phyloP scores from a whole-genome alignment of 2,113 vertebrate species.

The Vulpes ferrilata region DNA sequence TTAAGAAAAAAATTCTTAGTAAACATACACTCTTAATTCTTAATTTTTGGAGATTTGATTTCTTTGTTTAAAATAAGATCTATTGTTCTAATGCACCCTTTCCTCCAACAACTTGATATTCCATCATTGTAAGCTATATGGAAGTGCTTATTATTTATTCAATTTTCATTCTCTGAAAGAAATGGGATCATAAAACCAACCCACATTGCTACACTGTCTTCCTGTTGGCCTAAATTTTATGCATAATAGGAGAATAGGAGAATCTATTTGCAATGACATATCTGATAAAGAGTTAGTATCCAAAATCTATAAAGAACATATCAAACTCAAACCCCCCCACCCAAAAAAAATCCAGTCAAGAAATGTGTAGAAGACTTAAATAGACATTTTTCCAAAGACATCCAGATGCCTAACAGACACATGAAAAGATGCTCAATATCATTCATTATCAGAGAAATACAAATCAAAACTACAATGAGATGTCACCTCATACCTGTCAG shows the following conservation, averaged over 20 bases:
- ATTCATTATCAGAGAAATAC: not conserved
- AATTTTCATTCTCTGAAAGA: not conserved
- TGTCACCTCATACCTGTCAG: not conserved
- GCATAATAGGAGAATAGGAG: not conserved
- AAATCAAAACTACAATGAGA: not conserved
- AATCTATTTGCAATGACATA: not conserved
- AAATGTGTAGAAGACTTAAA: not conserved
- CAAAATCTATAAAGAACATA: not conserved
- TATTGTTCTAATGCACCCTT: not conserved
- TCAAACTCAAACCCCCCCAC: not conserved
- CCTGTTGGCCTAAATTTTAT: not conserved
- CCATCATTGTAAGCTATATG: not conserved
- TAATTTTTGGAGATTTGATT: not conserved
- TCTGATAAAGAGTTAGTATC: not conserved
- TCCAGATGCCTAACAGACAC: not conserved
- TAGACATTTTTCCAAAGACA: not conserved
- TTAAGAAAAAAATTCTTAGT: not conserved
- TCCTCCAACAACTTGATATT: not conserved
- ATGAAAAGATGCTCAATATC: not conserved
- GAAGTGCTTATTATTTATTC: not conserved
- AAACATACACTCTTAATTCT: not conserved
- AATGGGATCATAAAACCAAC: not conserved
- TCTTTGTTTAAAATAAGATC: conserved; percentile 7
- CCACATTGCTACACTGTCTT: not conserved
- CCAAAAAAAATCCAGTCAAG: not conserved